Base-by-base conservation (phyloP, 2,888 invertebrate genomes). In the Eupithecia inturbata region DNA sequence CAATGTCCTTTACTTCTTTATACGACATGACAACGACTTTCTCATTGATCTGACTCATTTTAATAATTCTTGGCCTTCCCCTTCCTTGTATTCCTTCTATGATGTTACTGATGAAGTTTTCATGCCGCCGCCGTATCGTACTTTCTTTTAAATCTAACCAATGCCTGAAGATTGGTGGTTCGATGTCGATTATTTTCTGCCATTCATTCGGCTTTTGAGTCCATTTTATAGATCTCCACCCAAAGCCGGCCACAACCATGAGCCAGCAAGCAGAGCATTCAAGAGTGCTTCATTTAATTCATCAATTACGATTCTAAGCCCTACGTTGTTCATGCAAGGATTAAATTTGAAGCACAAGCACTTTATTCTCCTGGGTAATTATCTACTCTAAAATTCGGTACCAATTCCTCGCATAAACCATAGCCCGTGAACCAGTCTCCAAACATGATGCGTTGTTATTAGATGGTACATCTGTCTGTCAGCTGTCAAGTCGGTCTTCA, bases 401-500 rank as follows among this genome's bases (percentile, higher is more conserved):
- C 12, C 57, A 26, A 14, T 26, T 57, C 57, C 53, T 22, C 53
- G 53, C 53, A 53, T 53, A 53, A 53, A n/a, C 22, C 53, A 22
- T 53, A 3, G 22, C 10, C 33, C 16, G 60, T 33, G 33, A 63
- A 22, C 22, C 64, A 70, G 75, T 72, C 63, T 72, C 73, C 63
- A 66, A 36, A 49, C 53, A 60, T 60, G 67, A 69, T 62, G 49
- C 68, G 45, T 63, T 22, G 57, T 57, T 66, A 67, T 41, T 66
- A 41, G 33, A 68, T 67, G 72, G 62, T 77, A 73, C 74, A 75
- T 73, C 78, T 77, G 77, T 67, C 74, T 70, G 72, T 70, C 75
- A 72, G 66, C 66, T 78, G 82, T 83, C 86, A 82, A 71, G 76
- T 76, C 78, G 79, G 83, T 84, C 82, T 82, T 84, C 83, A 83